Base-by-base conservation (phyloP, 2,888 invertebrate genomes). In the Tetheella fluctuosa region DNA sequence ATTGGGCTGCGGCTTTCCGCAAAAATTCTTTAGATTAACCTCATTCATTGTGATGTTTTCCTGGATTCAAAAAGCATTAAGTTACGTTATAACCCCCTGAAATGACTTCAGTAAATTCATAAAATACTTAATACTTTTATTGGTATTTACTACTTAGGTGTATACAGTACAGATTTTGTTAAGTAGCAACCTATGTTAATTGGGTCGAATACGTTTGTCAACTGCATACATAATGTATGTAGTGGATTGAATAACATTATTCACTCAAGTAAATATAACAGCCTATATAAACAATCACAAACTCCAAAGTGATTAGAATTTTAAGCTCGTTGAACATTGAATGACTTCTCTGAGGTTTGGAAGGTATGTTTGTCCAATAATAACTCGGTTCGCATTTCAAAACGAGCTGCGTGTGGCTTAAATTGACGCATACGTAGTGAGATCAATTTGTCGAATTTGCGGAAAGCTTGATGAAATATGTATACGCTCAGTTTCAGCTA, bases 301-400 rank as follows among this genome's bases (percentile, higher is more conserved):
- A 10, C 54, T 54, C 54, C 54, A 54, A 54, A 28, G 17, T 7
- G n/a, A 54, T 54, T 54, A 30, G 28, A 30, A 48, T 17, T 48
- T 48, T 48, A 20, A 20, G 17, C 48, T 20, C n/a, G 7, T n/a
- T 17, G 17, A 30, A 30, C 54, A 28, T 17, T 25, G 28, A 54
- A 54, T 17, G 17, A 54, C 30, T 53, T 53, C 13, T n/a, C 30
- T 48, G 15, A 20, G 20, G 25, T 10, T 54, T 28, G 7, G n/a
- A 53, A 28, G 54, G 54, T 30, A 15, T 39, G 30, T 28, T 25
- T 1, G 54, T 30, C 10, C 28, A 28, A 17, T 54, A 15, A 54
- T 54, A 17, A 15, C 30, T 54, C 10, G 6, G 30, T n/a, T 54
- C 25, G 13, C 4, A 23, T 53, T 25, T 25, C 13, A n/a, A 10